Base-by-base conservation (phyloP, 2,888 invertebrate genomes). In the Pseudeuparius sepicola region DNA sequence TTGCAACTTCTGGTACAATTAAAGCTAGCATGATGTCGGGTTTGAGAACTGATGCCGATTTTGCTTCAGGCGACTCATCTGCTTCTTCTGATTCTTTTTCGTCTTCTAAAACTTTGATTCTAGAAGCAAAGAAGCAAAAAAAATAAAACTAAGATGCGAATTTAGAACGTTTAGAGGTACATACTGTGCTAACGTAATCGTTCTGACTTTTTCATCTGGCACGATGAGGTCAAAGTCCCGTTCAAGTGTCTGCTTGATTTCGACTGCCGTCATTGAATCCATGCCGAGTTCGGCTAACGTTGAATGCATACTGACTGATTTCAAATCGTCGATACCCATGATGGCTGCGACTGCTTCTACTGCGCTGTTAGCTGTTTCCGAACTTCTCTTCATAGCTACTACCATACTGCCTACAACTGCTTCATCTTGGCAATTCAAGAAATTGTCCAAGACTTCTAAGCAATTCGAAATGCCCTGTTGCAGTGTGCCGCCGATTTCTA, bases 181-280 rank as follows among this genome's bases (percentile, higher is more conserved):
- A 42, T 51, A 71, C 71, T 65, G 79, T 10, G 75, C 73, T 45
- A 90, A 80, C 0, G 86, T 90, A 28, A 92, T 63, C 1, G 73
- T 72, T 29, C 92, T 72, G 38, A 93, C 80, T 48, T 93, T 90
- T 55, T 88, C 84, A 3, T 89, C 80, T 0, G 87, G 79, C 3
- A 96, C 66, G 56, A 80, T 78, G 32, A 94, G 66, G 53, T 93
- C 90, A 55, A 83, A 92, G 56, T 90, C 87, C 49, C 88, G 68
- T 59, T 93, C 92, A 2, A 94, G 60, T 0, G 83, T 82, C 62
- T 93, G 92, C 50, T 93, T 93, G 47, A 97, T 89, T 64, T 97
- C 96, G 0, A 93, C 88, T 0, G 88, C 89, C 88, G 93, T 94
- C 69, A 96, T 78, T 2, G 94, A 94, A 64, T 97, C 94, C 78